Evolutionary conservation across 2,888 invertebrate genomes (phyloP), one percentile per base, ranked within the genome.

Genomic region (Phlogophora meticulosa): DNA sequence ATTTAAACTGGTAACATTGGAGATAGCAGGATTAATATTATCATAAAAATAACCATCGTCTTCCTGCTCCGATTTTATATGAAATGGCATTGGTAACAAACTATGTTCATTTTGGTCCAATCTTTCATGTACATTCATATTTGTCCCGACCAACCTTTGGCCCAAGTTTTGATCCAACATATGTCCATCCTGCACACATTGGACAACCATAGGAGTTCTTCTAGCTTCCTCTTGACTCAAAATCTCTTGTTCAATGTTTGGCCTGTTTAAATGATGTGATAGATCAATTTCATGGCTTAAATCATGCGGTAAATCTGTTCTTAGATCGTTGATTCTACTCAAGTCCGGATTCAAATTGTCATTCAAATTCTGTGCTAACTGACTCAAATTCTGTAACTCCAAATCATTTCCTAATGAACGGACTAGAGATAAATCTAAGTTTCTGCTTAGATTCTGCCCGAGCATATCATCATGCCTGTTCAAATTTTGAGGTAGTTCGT

Each of bases 1-100:
- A 82, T 91, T 92, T 1, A 92, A 73, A 48, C 81, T 83, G 32
- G 83, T 86, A 7, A 88, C 87, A 56, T 77, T 88, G 43, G 71
- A 79, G 10, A 93, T 72, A 0, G 83, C 87, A 42, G 89, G 92
- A 60, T 87, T 90, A 0, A 92, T 89, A 70, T 87, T 91, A 1
- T 94, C 94, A 74, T 95, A 95, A 60, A 94, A 95, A 73, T 94
- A 94, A 0, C 90, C 88, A 56, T 95, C 94, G 4, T 95, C 95
- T 1, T 95, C 94, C 36, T 92, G 93, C 40, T 95, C 95, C 0
- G 94, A 83, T 40, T 95, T 95, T 34, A 95, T 95, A 74, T 94
- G 92, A 63, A 94, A 94, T 0, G 92, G 92, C 88, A 93, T 90
- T 2, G 93, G 91, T 38, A 92, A 48, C 46, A 91, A 72, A 32